phyloP scores from a whole-genome alignment of 2,113 vertebrate species.

The Bombycilla garrulus region DNA sequence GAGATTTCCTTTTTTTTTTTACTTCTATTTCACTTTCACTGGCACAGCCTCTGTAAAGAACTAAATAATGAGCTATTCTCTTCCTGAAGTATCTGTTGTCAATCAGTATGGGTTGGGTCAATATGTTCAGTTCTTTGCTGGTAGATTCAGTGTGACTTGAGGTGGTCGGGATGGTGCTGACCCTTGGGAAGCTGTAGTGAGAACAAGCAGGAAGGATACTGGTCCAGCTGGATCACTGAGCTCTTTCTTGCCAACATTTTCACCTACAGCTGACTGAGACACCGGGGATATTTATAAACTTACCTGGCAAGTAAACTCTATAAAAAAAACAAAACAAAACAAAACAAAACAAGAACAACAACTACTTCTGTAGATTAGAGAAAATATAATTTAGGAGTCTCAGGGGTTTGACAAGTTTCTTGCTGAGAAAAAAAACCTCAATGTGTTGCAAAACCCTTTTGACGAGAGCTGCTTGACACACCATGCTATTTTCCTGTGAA shows the following conservation, averaged over 20 bases:
- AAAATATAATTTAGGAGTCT: slow-evolving; percentile 22
- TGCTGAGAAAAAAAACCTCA: neutral
- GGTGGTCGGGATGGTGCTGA: neutral
- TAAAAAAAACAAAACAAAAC: neutral
- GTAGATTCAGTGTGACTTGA: neutral
- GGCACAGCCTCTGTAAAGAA: fast-evolving
- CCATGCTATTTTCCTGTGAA: slow-evolving; percentile 21
- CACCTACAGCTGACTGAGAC: neutral
- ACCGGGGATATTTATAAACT: neutral
- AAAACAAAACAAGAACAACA: neutral
- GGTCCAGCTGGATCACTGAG: neutral
- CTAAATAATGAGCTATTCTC: neutral
- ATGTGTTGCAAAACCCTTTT: neutral
- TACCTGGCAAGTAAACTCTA: neutral
- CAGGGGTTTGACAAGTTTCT: neutral
- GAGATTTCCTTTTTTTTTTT: neutral
- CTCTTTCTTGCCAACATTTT: neutral
- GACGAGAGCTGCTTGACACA: neutral
- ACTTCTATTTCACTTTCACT: neutral
- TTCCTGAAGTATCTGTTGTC: neutral
- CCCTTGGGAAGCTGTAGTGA: neutral
- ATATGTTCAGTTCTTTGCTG: neutral
- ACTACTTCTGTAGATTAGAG: slow-evolving; percentile 3
- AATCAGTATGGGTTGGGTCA: neutral
- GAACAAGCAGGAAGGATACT: neutral